Evolutionary conservation across 2,797 vertebrate species (phyloP).

Genomic region (Eidolon dupreanum): DNA sequence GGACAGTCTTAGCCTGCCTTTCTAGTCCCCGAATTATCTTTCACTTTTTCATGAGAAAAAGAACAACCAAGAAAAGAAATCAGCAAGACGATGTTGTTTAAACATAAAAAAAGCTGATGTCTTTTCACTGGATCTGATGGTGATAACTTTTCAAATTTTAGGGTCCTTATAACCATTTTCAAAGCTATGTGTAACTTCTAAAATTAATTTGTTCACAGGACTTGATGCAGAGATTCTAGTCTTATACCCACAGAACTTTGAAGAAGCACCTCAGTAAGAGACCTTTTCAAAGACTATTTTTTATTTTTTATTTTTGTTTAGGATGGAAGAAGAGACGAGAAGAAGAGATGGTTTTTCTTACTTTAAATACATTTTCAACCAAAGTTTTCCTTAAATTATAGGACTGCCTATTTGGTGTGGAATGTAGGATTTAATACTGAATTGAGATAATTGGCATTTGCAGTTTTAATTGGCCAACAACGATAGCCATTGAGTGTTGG

Average conservation of each 20-base stretch:
- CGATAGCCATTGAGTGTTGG: neutral
- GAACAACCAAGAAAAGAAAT: neutral
- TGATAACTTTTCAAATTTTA: neutral
- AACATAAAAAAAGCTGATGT: neutral
- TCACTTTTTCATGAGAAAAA: neutral
- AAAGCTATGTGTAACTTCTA: constrained; percentile 16
- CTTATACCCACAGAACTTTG: neutral
- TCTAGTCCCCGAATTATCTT: neutral
- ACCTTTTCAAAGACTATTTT: neutral
- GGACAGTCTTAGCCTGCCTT: neutral
- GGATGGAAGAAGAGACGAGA: neutral
- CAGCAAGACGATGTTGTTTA: neutral
- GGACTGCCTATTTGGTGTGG: neutral
- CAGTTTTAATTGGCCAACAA: neutral
- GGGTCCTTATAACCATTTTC: neutral
- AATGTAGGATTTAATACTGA: neutral
- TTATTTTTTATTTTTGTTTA: constrained; percentile 6
- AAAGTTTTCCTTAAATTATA: neutral
- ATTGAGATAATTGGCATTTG: neutral
- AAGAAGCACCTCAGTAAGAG: neutral
- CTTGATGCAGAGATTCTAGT: neutral
- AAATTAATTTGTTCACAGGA: neutral
- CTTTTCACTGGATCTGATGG: neutral
- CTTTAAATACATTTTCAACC: neutral
- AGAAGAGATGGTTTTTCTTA: neutral